Percentiles rank a stretch among this genome's conserved stretches.
Evolutionary conservation across 2,888 invertebrate genomes (phyloP).

Genomic region (Augiades crinisus): DNA sequence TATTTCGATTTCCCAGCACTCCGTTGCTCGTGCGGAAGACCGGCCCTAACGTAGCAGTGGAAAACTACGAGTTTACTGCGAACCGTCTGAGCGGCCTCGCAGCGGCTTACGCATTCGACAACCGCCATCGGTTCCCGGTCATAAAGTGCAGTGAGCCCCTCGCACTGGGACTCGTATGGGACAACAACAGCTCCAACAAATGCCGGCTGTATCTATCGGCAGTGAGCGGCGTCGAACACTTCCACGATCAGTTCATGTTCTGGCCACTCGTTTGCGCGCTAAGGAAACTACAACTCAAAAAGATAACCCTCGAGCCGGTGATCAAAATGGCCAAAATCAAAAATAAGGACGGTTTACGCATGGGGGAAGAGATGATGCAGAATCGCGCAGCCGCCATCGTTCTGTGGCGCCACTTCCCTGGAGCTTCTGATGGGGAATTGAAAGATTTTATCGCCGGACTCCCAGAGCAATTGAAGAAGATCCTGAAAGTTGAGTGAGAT

Average conservation of each 20-base stretch:
- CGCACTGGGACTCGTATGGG: conserved; percentile 47
- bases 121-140: conserved; percentile 42
- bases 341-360: conserved; percentile 41
- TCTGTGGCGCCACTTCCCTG: conserved; percentile 45
- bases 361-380: conserved; percentile 40
- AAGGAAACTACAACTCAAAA: conserved; percentile 48
- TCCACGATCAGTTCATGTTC: conserved; percentile 48
- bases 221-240: conserved; percentile 51
- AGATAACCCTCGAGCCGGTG: conserved; percentile 45
- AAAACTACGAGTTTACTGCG: conserved; percentile 50
- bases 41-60: conserved; percentile 40
- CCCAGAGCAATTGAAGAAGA: conserved; percentile 35
- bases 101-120: conserved; percentile 51
- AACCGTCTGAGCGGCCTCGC: conserved; percentile 50
- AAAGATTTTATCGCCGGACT: conserved; percentile 28
- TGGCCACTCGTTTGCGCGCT: conserved; percentile 52
- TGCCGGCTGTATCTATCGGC: conserved; percentile 49
- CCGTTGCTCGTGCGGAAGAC: conserved; percentile 49
- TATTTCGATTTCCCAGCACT: conserved; percentile 42
- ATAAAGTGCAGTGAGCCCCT: conserved; percentile 45
- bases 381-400: conserved; percentile 35
- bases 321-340: conserved; percentile 52
- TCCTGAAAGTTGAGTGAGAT: background rate
- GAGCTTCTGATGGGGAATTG: conserved; percentile 34
- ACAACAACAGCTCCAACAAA: conserved; percentile 37